Evolutionary conservation across 2,888 invertebrate species (phyloP), one percentile per base, ranked within the genome.

Genomic region (Cryptus armator): DNA sequence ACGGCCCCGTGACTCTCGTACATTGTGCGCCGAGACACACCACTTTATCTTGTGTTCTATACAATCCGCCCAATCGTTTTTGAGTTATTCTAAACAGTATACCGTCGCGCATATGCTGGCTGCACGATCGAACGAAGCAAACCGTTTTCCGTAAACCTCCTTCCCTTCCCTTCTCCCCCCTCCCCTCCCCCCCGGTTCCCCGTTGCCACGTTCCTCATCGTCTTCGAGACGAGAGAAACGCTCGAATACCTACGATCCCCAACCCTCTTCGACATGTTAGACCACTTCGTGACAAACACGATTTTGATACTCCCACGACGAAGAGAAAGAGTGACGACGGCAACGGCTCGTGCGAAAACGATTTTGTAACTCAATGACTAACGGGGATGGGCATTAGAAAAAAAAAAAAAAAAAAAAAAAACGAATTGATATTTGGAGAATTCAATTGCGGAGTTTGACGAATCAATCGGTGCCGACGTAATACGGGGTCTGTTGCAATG

Each of bases 41-140:
- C 48, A 48, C 16, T 71, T 70, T 51, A 29, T 71, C 67, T 81
- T 48, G 46, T 44, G 46, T 53, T 51, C 67, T 74, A 66, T 78
- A 83, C 81, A 70, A 84, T 82, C 66, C 81, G 84, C 79, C 85
- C 92, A 91, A 93, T 93, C 92, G 91, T 93, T 93, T 90, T 91
- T 91, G 90, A 92, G 89, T 93, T 93, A 93, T 93, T 93, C 92
- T 90, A 90, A 91, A 90, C 87, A 88, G 88, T 80, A 85, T 85
- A 80, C 87, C 86, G 76, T 83, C 79, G 72, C 37, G 37, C 37
- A 37, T 37, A 37, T 37, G 67, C 64, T 75, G 75, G 51, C 77
- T 77, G 66, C 62, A 70, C 84, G 74, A 78, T 86, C 83, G 84
- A 76, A 75, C 83, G 37, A 59, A 43, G 59, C 59, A 24, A 24